A percentile compares a stretch with the other conserved stretches of the same genome.
Evolutionary conservation across 2,113 vertebrate genomes (phyloP).

Genomic region (Pelobates fuscus): DNA sequence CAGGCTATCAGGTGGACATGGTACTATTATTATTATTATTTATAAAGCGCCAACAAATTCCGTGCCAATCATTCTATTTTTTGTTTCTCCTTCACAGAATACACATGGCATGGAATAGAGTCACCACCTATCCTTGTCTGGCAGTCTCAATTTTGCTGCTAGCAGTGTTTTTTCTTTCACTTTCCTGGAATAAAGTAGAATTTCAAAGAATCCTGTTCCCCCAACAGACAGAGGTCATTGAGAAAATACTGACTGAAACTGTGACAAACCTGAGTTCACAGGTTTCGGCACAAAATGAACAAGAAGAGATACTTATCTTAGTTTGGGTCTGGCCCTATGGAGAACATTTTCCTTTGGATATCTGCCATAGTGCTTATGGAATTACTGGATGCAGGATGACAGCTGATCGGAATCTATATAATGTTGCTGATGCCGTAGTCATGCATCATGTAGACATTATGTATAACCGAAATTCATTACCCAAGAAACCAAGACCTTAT

Average conservation of each 20-base stretch:
- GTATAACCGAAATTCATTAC: not conserved
- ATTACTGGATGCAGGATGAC: not conserved
- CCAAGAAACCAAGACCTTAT: not conserved
- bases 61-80: not conserved
- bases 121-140: not conserved
- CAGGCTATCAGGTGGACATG: no score
- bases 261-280: not conserved
- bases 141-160: not conserved
- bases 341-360: constrained; percentile 1
- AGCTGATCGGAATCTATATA: not conserved
- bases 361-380: not conserved
- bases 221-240: not conserved
- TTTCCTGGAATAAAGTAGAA: not conserved
- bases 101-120: not conserved
- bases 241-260: not conserved
- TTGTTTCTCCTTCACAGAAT: not conserved
- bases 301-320: constrained; percentile 1
- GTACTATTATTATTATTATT: no score
- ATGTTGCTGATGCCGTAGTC: constrained; percentile 12
- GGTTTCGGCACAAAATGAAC: not conserved
- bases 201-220: not conserved
- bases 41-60: no score
- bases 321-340: constrained; percentile 21
- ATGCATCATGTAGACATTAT: constrained; percentile 18
- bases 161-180: not conserved